Conservation (phyloP, 2,888 invertebrate genomes). For the Nasonovia ribisnigri region DNA sequence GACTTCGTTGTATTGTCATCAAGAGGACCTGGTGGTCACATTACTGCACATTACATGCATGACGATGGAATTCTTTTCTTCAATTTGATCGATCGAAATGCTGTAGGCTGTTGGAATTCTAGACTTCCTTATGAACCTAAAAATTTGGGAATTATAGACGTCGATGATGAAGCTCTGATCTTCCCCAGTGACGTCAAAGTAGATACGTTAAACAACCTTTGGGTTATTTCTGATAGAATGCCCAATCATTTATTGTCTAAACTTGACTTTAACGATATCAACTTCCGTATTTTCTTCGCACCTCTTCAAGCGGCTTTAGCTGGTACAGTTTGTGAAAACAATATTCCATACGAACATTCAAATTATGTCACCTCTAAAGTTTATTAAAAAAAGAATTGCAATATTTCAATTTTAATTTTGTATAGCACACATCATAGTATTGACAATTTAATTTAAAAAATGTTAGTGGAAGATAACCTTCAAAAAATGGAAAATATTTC, state of each 20-base stretch:
- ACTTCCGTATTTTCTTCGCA: slow-evolving; percentile 81
- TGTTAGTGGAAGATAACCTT: background rate
- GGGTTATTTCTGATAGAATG: slow-evolving; percentile 82
- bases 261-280: slow-evolving; percentile 77
- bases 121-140: slow-evolving; percentile 75
- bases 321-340: slow-evolving; percentile 75
- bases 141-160: slow-evolving; percentile 75
- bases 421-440: background rate
- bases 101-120: slow-evolving; percentile 87
- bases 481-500: background rate
- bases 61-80: slow-evolving; percentile 81
- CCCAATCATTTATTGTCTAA: slow-evolving; percentile 80
- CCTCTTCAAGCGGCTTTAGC: slow-evolving; percentile 76
- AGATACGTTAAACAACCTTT: slow-evolving; percentile 79
- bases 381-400: background rate
- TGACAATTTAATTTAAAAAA: background rate
- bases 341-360: background rate
- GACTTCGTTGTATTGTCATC: slow-evolving; percentile 82
- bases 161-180: slow-evolving; percentile 76
- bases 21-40: slow-evolving; percentile 80
- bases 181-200: slow-evolving; percentile 87
- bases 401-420: background rate
- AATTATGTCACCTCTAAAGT: background rate
- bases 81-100: slow-evolving; percentile 82
- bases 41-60: slow-evolving; percentile 81